Conservation (phyloP, 2,888 invertebrate species). For the Lasioglossum malachurum region DNA sequence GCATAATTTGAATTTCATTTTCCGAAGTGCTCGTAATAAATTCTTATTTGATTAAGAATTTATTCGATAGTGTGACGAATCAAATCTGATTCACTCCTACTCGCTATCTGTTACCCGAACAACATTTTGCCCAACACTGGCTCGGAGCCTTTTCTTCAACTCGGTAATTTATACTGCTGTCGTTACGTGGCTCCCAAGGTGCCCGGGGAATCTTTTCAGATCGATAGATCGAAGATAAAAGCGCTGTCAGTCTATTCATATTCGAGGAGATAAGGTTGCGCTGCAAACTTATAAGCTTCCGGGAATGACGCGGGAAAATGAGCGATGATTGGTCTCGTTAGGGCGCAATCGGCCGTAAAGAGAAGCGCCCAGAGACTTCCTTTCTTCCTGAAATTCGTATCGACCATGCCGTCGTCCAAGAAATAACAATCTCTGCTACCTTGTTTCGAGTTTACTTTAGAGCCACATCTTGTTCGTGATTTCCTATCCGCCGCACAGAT, state of each 20-base stretch:
- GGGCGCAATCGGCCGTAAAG: conserved; percentile 47
- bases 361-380: conserved; percentile 35
- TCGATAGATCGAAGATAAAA: conserved; percentile 50
- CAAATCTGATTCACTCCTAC: too few species aligned
- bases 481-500: not conserved
- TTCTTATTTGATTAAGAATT: too few species aligned
- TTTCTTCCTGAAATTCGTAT: conserved; percentile 34
- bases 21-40: too few species aligned
- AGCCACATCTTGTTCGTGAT: conserved; percentile 7
- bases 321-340: conserved; percentile 60
- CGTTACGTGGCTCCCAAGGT: not conserved
- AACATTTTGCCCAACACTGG: not conserved
- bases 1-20: too few species aligned
- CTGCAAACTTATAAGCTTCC: conserved; percentile 49
- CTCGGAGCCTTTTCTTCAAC: too few species aligned
- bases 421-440: conserved; percentile 47
- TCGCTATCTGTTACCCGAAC: not conserved
- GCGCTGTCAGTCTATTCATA: conserved; percentile 33
- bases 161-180: not conserved
- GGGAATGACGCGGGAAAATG: conserved; percentile 33
- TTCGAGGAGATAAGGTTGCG: conserved; percentile 33
- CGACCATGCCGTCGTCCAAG: conserved; percentile 1
- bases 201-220: not conserved
- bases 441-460: conserved; percentile 32
- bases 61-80: too few species aligned